Evolutionary conservation across 2,113 vertebrate species (phyloP).

Genomic region (Oncorhynchus gorbuscha): DNA sequence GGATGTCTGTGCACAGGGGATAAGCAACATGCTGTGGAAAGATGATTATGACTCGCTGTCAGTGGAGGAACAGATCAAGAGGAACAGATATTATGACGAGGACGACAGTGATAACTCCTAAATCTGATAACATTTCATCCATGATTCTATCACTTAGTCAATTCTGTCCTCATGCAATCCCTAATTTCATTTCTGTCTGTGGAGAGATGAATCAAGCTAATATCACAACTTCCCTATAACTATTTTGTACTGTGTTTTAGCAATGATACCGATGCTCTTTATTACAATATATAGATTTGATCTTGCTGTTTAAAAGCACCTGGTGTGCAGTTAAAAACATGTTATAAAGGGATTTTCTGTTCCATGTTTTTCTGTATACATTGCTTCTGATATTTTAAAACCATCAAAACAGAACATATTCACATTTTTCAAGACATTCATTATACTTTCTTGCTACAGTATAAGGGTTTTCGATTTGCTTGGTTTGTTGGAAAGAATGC

Average conservation of each 20-base stretch:
- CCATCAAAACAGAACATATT: slow-evolving; percentile 34
- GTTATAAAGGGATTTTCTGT: slow-evolving; percentile 40
- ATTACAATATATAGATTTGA: slow-evolving; percentile 50
- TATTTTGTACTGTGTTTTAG: slow-evolving; percentile 57
- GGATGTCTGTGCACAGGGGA: slow-evolving; percentile 20
- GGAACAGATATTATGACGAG: slow-evolving; percentile 76
- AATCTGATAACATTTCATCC: slow-evolving; percentile 27
- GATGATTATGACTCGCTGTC: slow-evolving; percentile 58
- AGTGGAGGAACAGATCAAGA: slow-evolving; percentile 77
- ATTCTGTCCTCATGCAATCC: slow-evolving; percentile 4
- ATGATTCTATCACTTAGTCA: slow-evolving; percentile 7
- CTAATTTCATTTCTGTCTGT: slow-evolving; percentile 55
- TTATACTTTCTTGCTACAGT: slow-evolving; percentile 11
- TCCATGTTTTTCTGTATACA: slow-evolving; percentile 46
- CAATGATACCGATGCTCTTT: slow-evolving; percentile 45
- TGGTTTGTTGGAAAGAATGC: slow-evolving; percentile 30
- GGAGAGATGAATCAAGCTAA: slow-evolving; percentile 64
- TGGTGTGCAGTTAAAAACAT: slow-evolving; percentile 68
- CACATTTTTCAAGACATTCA: slow-evolving; percentile 21
- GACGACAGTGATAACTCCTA: slow-evolving; percentile 39
- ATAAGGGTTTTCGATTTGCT: slow-evolving; percentile 27
- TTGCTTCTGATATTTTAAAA: slow-evolving; percentile 33
- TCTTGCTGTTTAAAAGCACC: slow-evolving; percentile 73
- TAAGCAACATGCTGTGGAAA: slow-evolving; percentile 37
- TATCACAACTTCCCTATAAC: slow-evolving; percentile 15